Evolutionary conservation across 92 coral and sea anemone species (phyloP).

Genomic region (Palythoa grandiflora): DNA sequence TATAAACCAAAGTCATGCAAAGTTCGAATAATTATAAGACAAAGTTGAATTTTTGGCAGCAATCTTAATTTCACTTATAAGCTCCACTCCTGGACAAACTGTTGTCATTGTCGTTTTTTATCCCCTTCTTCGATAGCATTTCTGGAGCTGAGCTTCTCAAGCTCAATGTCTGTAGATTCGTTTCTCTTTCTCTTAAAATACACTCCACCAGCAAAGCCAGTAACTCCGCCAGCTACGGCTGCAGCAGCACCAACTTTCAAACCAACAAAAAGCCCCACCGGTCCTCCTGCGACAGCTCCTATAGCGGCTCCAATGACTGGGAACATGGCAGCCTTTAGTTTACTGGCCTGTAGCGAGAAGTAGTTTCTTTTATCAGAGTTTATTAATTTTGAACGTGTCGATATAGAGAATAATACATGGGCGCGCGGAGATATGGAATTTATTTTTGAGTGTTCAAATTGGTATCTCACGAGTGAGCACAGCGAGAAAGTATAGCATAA

Average conservation of each 20-base stretch:
- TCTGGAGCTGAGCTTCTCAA: constrained; percentile 86
- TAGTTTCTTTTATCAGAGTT: neutral
- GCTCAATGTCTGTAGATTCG: constrained; percentile 81
- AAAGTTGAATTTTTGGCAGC: no score
- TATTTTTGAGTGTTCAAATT: no score
- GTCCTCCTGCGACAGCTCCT: constrained; percentile 94
- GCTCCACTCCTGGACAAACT: neutral
- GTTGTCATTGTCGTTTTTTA: constrained; percentile 1
- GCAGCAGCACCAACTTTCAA: constrained; percentile 90
- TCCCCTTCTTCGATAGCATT: constrained; percentile 45
- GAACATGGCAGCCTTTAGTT: constrained; percentile 79
- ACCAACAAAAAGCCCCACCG: constrained; percentile 92
- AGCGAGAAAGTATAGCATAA: no score
- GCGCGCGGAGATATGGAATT: no score
- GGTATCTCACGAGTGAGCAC: no score
- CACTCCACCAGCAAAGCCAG: constrained; percentile 89
- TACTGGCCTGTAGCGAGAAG: constrained; percentile 77
- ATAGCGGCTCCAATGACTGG: constrained; percentile 93
- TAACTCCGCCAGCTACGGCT: constrained; percentile 90
- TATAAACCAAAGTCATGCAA: no score
- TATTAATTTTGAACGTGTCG: neutral
- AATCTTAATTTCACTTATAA: no score
- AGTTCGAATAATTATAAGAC: no score
- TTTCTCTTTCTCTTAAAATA: constrained; percentile 80
- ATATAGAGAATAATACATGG: neutral